Percentiles rank a stretch among this genome's conserved stretches.
Evolutionary conservation across 2,888 invertebrate species (phyloP).

Genomic region (Macrophya alboannulata): DNA sequence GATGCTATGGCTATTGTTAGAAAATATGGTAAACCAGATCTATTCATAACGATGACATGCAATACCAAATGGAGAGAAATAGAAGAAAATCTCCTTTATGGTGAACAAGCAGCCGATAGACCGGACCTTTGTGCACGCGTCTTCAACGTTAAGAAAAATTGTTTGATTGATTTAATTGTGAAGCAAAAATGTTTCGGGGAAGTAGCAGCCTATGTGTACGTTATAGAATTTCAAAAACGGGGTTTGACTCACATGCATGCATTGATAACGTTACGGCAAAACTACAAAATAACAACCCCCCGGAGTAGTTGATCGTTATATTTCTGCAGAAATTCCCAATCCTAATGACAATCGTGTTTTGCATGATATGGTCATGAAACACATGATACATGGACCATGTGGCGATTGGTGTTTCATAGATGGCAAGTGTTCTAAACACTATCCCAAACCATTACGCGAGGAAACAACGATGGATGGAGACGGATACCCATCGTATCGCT

Average conservation of each 20-base stretch:
- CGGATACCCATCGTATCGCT: constrained; percentile 68
- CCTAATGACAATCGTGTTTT: neutral
- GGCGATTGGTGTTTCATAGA: constrained; percentile 65
- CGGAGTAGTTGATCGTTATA: constrained; percentile 40
- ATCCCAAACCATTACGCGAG: constrained; percentile 67
- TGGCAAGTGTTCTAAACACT: constrained; percentile 69
- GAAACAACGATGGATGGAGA: constrained; percentile 65
- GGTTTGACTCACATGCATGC: constrained; percentile 64
- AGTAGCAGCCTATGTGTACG: constrained; percentile 59
- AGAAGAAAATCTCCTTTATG: constrained; percentile 67
- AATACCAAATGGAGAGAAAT: constrained; percentile 79
- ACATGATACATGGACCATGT: constrained; percentile 67
- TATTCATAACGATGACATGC: constrained; percentile 80
- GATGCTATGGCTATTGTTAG: constrained; percentile 79
- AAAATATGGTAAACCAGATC: constrained; percentile 77
- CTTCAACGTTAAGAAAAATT: constrained; percentile 71
- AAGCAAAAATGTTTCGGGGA: constrained; percentile 58
- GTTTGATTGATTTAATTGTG: constrained; percentile 64
- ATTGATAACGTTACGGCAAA: constrained; percentile 60
- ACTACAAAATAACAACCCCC: constrained; percentile 56
- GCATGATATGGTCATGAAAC: constrained; percentile 27
- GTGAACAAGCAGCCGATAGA: constrained; percentile 70
- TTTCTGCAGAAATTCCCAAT: constrained; percentile 23
- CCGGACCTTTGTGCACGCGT: constrained; percentile 75
- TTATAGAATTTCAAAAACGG: constrained; percentile 73